Conservation (phyloP, 1,140 invertebrate genomes). For the Drosophila grimshawi region DNA sequence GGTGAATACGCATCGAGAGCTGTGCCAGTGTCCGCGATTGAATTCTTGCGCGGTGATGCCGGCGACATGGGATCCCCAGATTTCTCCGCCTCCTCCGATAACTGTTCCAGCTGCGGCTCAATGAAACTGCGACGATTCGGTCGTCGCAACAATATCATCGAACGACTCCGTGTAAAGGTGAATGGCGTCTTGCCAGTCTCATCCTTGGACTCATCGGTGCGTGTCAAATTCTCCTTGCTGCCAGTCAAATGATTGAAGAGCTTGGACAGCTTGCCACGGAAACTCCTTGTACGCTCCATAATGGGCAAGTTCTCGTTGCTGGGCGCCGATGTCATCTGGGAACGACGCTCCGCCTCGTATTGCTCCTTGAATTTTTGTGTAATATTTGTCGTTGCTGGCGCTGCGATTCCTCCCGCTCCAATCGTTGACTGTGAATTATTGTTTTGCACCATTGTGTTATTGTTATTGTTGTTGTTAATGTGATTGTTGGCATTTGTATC, state of each 20-base stretch:
- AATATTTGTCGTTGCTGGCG: slow-evolving; percentile 35
- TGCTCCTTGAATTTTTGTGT: slow-evolving; percentile 60
- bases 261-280: slow-evolving; percentile 72
- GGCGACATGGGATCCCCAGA: slow-evolving; percentile 69
- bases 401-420: neutral
- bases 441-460: slow-evolving; percentile 63
- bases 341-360: slow-evolving; percentile 49
- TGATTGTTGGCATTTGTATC: slow-evolving; percentile 29
- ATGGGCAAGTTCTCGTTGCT: slow-evolving; percentile 60
- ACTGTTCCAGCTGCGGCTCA: slow-evolving; percentile 79
- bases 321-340: slow-evolving; percentile 9
- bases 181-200: slow-evolving; percentile 60
- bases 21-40: slow-evolving; percentile 45
- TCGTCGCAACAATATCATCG: slow-evolving; percentile 77
- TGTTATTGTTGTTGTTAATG: slow-evolving; percentile 35
- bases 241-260: slow-evolving; percentile 76
- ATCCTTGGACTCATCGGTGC: slow-evolving; percentile 52
- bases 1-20: slow-evolving; percentile 36
- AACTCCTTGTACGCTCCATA: slow-evolving; percentile 81
- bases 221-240: slow-evolving; percentile 72
- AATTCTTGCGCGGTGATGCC: slow-evolving; percentile 73
- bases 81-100: slow-evolving; percentile 76
- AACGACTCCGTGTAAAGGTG: slow-evolving; percentile 78
- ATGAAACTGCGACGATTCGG: slow-evolving; percentile 76
- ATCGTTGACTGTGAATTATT: slow-evolving; percentile 39